A percentile compares a stretch with the other conserved stretches of the same genome.
phyloP scores from a whole-genome alignment of 92 coral and sea anemone species.

The Phymanthus crucifer region DNA sequence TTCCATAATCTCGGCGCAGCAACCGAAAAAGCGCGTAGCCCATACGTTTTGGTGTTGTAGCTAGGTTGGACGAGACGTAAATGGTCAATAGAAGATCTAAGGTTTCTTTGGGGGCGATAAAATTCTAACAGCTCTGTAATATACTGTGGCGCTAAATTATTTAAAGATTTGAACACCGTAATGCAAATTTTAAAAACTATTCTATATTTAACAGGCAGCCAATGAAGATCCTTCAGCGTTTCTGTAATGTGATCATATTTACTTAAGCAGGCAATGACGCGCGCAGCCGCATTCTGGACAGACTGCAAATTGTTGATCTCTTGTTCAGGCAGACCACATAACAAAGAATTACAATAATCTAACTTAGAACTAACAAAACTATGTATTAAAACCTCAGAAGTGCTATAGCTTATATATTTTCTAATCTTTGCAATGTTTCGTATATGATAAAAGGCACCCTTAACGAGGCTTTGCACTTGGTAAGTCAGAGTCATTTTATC shows the following conservation, averaged over 20 bases:
- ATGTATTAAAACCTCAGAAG: neutral
- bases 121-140: no score
- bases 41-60: no score
- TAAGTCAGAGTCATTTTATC: neutral
- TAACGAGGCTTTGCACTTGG: neutral
- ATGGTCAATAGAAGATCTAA: no score
- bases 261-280: neutral
- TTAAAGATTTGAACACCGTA: no score
- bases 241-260: neutral
- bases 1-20: no score
- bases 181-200: no score
- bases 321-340: neutral
- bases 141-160: no score
- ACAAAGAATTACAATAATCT: neutral
- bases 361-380: neutral
- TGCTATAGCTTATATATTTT: no score
- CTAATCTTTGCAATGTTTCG: neutral
- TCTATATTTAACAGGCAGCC: neutral
- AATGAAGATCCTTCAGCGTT: neutral
- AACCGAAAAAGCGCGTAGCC: no score
- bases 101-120: no score
- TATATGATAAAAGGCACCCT: neutral
- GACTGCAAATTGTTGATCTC: neutral
- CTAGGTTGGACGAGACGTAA: no score
- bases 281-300: neutral